phyloP scores from a whole-genome alignment of 2,113 vertebrate genomes.

The Dendropsophus ebraccatus region DNA sequence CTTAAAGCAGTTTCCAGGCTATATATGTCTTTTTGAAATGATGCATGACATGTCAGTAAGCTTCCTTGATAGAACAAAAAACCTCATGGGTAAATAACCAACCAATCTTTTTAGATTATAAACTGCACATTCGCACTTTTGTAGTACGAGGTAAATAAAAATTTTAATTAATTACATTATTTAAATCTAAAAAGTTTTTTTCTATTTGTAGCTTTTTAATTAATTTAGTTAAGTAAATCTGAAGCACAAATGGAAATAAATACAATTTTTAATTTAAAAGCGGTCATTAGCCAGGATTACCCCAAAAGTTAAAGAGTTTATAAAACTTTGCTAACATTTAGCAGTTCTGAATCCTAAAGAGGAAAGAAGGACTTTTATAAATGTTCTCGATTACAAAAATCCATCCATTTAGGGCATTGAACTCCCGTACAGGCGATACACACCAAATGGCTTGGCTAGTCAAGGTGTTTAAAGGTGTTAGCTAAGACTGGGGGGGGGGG shows the following conservation, averaged over 20 bases:
- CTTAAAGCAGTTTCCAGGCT: conserved; percentile 83
- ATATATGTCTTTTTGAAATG: conserved; percentile 88
- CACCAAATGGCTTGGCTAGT: too few relatives aligned
- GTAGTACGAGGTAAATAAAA: conserved; percentile 62
- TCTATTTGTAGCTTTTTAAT: background rate
- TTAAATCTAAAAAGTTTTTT: background rate
- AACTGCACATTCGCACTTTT: conserved; percentile 68
- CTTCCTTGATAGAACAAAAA: conserved; percentile 66
- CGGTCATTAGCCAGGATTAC: background rate
- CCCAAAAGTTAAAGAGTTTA: background rate
- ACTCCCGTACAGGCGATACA: too few relatives aligned
- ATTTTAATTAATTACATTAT: background rate
- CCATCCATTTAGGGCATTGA: too few relatives aligned
- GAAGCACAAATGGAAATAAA: background rate
- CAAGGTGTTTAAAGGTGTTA: too few relatives aligned
- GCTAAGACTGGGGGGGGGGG: too few relatives aligned
- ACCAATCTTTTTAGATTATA: conserved; percentile 73
- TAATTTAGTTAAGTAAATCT: background rate
- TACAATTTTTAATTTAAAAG: too few relatives aligned
- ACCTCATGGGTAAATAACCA: conserved; percentile 68
- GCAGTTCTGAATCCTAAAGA: too few relatives aligned
- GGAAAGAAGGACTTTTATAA: too few relatives aligned
- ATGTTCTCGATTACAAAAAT: too few relatives aligned
- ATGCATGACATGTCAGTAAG: conserved; percentile 83
- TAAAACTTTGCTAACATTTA: too few relatives aligned